Evolutionary conservation across 1,140 invertebrate species (phyloP).

Genomic region (Araneus ventricosus): DNA sequence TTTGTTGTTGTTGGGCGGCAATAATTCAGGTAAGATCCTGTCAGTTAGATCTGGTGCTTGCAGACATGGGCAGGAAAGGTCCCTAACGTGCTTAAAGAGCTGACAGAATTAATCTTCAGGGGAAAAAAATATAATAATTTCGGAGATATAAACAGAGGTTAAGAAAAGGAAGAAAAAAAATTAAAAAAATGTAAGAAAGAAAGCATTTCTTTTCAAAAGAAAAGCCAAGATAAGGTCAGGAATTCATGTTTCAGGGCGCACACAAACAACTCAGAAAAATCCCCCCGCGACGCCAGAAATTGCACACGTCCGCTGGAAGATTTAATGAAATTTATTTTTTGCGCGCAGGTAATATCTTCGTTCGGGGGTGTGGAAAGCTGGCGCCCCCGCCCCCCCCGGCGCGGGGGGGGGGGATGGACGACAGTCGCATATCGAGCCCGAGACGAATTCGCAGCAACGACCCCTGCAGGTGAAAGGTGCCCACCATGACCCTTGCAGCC

Average conservation of each 20-base stretch:
- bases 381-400: background rate
- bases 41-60: too few species aligned
- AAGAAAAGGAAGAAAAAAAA: background rate
- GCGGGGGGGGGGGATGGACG: background rate
- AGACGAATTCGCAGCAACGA: background rate
- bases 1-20: too few species aligned
- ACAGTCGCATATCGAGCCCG: slow-evolving; percentile 14
- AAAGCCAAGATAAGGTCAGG: background rate
- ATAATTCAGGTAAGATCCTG: too few species aligned
- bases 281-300: background rate
- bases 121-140: too few species aligned
- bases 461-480: slow-evolving; percentile 4
- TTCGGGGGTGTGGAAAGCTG: slow-evolving; percentile 2
- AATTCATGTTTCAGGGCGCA: background rate
- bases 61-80: too few species aligned
- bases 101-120: too few species aligned
- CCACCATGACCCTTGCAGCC: background rate
- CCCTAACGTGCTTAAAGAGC: too few species aligned
- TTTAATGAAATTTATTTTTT: slow-evolving; percentile 25
- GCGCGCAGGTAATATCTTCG: background rate
- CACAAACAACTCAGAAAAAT: background rate
- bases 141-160: background rate
- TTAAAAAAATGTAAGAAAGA: background rate
- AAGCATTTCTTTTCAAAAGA: background rate
- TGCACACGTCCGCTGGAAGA: background rate